Base-by-base conservation (phyloP, 2,888 invertebrate genomes). In the Ectemnius cavifrons region DNA sequence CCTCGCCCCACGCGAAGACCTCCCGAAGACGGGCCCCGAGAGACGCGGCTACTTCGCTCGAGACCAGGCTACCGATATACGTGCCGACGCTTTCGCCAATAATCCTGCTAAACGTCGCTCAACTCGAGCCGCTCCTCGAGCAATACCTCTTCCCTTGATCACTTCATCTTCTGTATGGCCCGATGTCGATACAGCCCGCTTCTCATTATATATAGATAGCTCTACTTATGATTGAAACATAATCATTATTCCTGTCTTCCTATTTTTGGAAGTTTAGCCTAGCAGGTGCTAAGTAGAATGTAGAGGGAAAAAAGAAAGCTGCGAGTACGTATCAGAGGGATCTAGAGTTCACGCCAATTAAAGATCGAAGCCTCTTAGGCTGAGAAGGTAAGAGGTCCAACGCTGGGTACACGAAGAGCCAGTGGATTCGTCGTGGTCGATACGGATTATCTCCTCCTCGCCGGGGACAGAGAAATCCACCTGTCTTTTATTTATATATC, bases 1-100 rank as follows among this genome's bases (percentile, higher is more conserved):
- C 90, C 90, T 90, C 89, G 89, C 90, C 90, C 89, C 89, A 90
- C 90, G 90, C 90, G 89, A 89, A 90, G 87, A 89, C 89, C 89
- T 89, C 90, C 83, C 89, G 88, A 89, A 84, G 83, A 84, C 77
- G 75, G 75, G 75, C 71, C 63, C 62, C 75, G 65, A 73, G 70
- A 77, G 71, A 76, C 80, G 60, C 49, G 57, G 63, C 79, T 71
- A 66, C 63, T 73, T 45, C 46, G 66, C 70, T 73, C 75, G 74
- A 77, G 67, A 68, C 66, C 64, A 77, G 68, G 71, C 63, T 56
- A 52, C 52, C 52, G 52, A 52, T 52, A 52, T 52, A 52, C 52
- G n/a, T 66, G 67, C 71, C 75, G 59, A 63, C 73, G 73, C 62
- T 69, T 73, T 75, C 45, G 46, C 62, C 46, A 13, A 69, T 27